Evolutionary conservation across 2,888 invertebrate genomes (phyloP).

Genomic region (Dolichomitus sp.): DNA sequence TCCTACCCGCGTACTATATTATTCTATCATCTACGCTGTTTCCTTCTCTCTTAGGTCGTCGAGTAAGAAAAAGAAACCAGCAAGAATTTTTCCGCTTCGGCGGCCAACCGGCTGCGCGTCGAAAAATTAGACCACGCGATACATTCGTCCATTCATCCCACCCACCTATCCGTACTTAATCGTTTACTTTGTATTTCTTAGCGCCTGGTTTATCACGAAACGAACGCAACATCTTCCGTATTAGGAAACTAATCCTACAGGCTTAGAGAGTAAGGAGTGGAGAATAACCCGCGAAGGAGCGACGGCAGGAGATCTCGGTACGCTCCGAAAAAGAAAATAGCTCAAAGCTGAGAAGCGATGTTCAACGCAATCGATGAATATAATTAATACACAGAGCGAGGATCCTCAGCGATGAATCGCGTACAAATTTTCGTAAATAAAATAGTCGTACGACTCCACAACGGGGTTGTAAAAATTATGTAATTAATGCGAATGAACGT

Average conservation of each 20-base stretch:
- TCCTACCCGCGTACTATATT: slow-evolving; percentile 5
- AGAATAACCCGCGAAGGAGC: slow-evolving; percentile 24
- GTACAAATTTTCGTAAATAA: slow-evolving; percentile 33
- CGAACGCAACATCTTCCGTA: not conserved
- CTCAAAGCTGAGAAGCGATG: slow-evolving; percentile 39
- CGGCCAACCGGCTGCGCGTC: not conserved
- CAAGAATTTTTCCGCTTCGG: not conserved
- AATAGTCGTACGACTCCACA: slow-evolving; percentile 12
- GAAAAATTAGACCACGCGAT: slow-evolving; percentile 8
- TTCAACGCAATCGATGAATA: slow-evolving; percentile 1
- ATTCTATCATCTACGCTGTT: slow-evolving; percentile 17
- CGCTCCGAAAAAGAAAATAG: slow-evolving; percentile 21
- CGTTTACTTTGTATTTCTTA: slow-evolving; percentile 32
- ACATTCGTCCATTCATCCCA: slow-evolving; percentile 22
- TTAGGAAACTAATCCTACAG: slow-evolving; percentile 5
- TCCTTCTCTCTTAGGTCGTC: not conserved
- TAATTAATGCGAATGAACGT: slow-evolving; percentile 11
- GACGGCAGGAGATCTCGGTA: slow-evolving; percentile 22
- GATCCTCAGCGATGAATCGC: slow-evolving; percentile 11
- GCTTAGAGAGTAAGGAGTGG: slow-evolving; percentile 11
- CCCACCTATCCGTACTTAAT: slow-evolving; percentile 24
- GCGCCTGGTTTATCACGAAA: slow-evolving; percentile 18
- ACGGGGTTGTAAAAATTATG: slow-evolving; percentile 8
- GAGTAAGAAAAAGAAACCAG: slow-evolving; percentile 27
- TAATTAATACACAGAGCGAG: slow-evolving; percentile 7